These are phyloP conservation scores for Erebia epiphron DNA, from an alignment of 2,888 invertebrate genomes.

Conservation along the genomic window DNA sequence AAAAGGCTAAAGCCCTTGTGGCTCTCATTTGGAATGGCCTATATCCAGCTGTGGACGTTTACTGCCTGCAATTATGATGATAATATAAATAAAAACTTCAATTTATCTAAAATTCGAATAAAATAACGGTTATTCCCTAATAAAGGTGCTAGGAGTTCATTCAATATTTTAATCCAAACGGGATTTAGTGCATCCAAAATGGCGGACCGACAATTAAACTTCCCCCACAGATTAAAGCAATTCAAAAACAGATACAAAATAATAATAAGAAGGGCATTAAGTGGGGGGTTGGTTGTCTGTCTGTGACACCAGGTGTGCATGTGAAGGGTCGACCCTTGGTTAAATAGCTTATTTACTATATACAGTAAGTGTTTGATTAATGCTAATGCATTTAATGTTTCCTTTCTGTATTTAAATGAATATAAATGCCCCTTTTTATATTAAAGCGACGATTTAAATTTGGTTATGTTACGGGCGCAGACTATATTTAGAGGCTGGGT, in stretches of 20 bases:
- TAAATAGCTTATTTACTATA: slow-evolving; percentile 47
- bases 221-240: slow-evolving; percentile 74
- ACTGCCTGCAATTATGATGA: too few relatives aligned
- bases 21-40: too few relatives aligned
- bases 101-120: neutral
- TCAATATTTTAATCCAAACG: slow-evolving; percentile 50
- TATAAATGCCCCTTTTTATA: slow-evolving; percentile 28
- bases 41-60: neutral
- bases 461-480: neutral
- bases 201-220: slow-evolving; percentile 78
- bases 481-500: neutral
- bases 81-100: neutral
- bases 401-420: slow-evolving; percentile 35
- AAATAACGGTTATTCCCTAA: slow-evolving; percentile 28
- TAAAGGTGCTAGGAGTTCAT: slow-evolving; percentile 34
- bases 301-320: slow-evolving; percentile 71
- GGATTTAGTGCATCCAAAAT: slow-evolving; percentile 74
- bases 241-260: slow-evolving; percentile 82
- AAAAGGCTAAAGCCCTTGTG: too few relatives aligned
- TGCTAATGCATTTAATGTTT: slow-evolving; percentile 48
- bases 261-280: slow-evolving; percentile 74
- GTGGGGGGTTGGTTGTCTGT: slow-evolving; percentile 60
- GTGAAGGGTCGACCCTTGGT: slow-evolving; percentile 71
- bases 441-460: slow-evolving; percentile 13
- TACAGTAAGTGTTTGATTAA: slow-evolving; percentile 60